Conservation (phyloP, 2,113 vertebrate species). For the rat (Rattus norvegicus) region GRCr8 NC_086021.1:41916001-41916500, state of each 20-base stretch:
- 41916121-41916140: not conserved
- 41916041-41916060: not conserved
- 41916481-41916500: slow-evolving; percentile 16
- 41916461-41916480: not conserved
- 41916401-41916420: not conserved
- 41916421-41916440: not conserved
- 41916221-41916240: too few species aligned
- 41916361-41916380: not conserved
- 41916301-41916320: not conserved
- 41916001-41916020: not conserved
- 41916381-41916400: not conserved
- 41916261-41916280: not conserved
- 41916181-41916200: not conserved
- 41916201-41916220: not conserved
- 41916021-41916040: not conserved
- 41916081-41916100: too few species aligned
- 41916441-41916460: not conserved
- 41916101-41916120: not conserved
- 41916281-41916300: not conserved
- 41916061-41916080: not conserved
- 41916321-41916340: not conserved
- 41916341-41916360: not conserved
- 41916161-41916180: not conserved
- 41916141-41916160: not conserved
- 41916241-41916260: not conserved